Evolutionary conservation across 2,888 invertebrate species (phyloP).

Genomic region (Criorhina ranunculi): DNA sequence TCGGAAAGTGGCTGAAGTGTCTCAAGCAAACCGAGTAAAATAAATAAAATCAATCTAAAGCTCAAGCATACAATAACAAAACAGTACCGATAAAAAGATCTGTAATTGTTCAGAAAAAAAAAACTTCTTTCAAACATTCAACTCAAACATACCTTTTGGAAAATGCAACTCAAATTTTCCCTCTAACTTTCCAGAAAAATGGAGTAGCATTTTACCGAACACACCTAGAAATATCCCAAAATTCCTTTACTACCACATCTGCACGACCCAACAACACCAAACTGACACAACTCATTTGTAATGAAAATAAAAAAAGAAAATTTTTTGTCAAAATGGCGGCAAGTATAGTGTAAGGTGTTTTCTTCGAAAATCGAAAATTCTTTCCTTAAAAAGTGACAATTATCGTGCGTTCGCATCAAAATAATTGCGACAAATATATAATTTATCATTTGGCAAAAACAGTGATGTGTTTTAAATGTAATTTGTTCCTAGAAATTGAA

Average conservation of each 20-base stretch:
- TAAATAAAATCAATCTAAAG: too few species aligned
- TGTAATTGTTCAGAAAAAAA: conserved; percentile 4
- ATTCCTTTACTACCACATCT: conserved; percentile 63
- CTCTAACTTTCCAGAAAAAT: conserved; percentile 2
- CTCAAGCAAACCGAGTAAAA: too few species aligned
- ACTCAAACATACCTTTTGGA: conserved; percentile 17
- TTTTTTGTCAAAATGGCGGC: conserved; percentile 76
- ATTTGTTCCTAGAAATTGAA: conserved; percentile 53
- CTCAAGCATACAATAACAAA: too few species aligned
- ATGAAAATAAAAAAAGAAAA: conserved; percentile 69
- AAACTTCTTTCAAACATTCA: too few species aligned
- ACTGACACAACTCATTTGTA: conserved; percentile 65
- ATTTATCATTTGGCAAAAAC: conserved; percentile 21
- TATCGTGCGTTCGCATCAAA: conserved; percentile 28
- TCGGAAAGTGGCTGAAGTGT: too few species aligned
- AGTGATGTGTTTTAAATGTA: conserved; percentile 54
- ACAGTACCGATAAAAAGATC: too few species aligned
- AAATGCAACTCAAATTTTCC: conserved; percentile 36
- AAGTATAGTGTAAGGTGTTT: conserved; percentile 75
- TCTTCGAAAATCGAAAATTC: conserved; percentile 58
- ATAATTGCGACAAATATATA: conserved; percentile 17
- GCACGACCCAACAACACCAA: conserved; percentile 34
- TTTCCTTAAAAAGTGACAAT: conserved; percentile 46
- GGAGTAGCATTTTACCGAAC: conserved; percentile 40
- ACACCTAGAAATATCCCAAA: conserved; percentile 63